These are phyloP conservation scores for Emmelina monodactyla DNA, from an alignment of 2,888 invertebrate species.

Conservation along the genomic window DNA sequence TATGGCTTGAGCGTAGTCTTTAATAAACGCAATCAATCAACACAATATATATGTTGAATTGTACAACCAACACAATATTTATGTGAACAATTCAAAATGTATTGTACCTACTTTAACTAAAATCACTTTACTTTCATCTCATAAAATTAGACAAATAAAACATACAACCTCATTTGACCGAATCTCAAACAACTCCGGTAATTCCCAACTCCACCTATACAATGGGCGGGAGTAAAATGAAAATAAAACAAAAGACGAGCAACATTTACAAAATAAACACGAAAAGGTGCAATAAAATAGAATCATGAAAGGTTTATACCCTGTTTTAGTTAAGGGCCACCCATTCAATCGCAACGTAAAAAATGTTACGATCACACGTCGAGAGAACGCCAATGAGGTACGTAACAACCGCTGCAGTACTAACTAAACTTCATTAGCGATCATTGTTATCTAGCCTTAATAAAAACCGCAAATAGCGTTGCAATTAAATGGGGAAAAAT, in stretches of 20 bases:
- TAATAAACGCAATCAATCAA: too few species aligned
- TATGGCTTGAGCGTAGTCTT: too few species aligned
- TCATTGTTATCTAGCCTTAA: conserved; percentile 24
- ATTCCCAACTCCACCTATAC: too few species aligned
- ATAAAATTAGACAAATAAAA: too few species aligned
- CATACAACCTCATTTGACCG: too few species aligned
- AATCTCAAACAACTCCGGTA: too few species aligned
- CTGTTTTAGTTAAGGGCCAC: conserved; percentile 61
- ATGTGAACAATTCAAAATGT: too few species aligned
- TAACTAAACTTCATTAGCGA: conserved; percentile 59
- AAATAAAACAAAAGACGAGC: conserved; percentile 14
- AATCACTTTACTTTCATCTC: too few species aligned
- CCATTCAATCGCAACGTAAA: conserved; percentile 61
- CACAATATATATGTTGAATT: too few species aligned
- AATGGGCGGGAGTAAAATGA: too few species aligned
- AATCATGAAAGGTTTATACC: conserved; percentile 62
- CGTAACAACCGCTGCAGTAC: conserved; percentile 54
- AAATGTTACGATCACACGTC: conserved; percentile 62
- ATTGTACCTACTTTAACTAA: too few species aligned
- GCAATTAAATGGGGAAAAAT: neutral
- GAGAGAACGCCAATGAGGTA: conserved; percentile 61
- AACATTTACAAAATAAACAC: conserved; percentile 60
- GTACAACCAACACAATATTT: too few species aligned
- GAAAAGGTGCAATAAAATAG: conserved; percentile 50
- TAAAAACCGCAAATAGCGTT: conserved; percentile 19